Evolutionary conservation across 2,113 vertebrate genomes (phyloP), one percentile per base, ranked within the genome.

Genomic region (Pollimyrus isidori): DNA sequence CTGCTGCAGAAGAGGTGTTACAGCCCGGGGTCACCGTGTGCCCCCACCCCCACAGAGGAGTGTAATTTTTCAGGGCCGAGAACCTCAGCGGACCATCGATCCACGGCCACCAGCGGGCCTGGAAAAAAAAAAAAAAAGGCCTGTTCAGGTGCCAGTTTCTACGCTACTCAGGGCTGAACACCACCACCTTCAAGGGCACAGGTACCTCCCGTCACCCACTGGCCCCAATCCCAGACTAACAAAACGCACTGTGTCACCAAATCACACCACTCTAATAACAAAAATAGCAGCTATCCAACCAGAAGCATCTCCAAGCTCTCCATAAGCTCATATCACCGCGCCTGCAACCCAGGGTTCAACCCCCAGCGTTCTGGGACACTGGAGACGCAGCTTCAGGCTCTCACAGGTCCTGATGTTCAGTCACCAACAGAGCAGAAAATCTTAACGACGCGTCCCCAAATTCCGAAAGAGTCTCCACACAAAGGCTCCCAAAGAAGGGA

Each of bases 401-500:
- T 69, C 3, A 3, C 26, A 69, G 62, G n/a, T 13, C 62, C 62
- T 30, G 62, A 30, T 4, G 62, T 4, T 13, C 62, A 30, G 62
- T 26, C 35, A 45, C 76, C 76, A 80, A 17, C 76, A 82, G 17
- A 45, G 73, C 30, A 46, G 17, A 9, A 21, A 11, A 83, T 42
- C 19, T 11, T 4, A 65, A 65, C 2, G 10, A 30, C n/a, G 3
- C 80, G 4, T 23, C 21, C 42, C 42, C 42, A 45, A 11, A 82
- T 82, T 30, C 76, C 17, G 2, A 45, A 45, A 9, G 42, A 21
- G 42, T 46, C 15, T 3, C 21, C 45, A 84, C 82, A 84, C 73
- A 80, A 95, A 92, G 89, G 84, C 94, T 96, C 42, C 87, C 86
- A 91, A 80, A 93, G 89, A 90, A 92, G 93, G 91, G 91, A 88